Evolutionary conservation across 2,113 vertebrate species (phyloP).

Genomic region (Archocentrus centrarchus): DNA sequence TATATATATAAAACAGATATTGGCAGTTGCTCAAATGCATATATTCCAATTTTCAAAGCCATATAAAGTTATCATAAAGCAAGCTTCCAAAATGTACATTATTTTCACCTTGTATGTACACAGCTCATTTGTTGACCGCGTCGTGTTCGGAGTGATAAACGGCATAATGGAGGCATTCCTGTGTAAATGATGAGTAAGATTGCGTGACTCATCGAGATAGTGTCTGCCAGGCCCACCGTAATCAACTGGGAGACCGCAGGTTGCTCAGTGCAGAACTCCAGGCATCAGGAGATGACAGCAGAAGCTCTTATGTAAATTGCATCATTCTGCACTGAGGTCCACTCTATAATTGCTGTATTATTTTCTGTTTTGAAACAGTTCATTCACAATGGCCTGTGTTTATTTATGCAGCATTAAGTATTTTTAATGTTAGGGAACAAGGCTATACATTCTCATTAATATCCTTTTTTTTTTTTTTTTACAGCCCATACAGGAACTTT

Average conservation of each 20-base stretch:
- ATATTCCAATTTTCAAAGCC: background rate
- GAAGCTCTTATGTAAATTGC: slow-evolving; percentile 41
- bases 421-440: fast-evolving
- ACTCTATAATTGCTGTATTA: slow-evolving; percentile 32
- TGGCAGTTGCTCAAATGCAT: background rate
- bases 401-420: slow-evolving; percentile 8
- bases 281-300: background rate
- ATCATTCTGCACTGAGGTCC: slow-evolving; percentile 11
- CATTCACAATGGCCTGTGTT: background rate
- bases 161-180: slow-evolving; percentile 44
- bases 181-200: slow-evolving; percentile 52
- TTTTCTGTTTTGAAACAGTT: slow-evolving; percentile 15
- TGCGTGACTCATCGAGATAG: slow-evolving; percentile 40
- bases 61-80: background rate
- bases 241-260: slow-evolving; percentile 45
- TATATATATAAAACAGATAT: too few relatives aligned
- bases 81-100: background rate
- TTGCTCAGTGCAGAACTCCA: slow-evolving; percentile 16
- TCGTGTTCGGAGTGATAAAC: slow-evolving; percentile 30
- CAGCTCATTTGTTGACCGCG: slow-evolving; percentile 5
- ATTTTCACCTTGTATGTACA: background rate
- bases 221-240: slow-evolving; percentile 24
- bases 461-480: background rate
- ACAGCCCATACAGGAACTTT: background rate
- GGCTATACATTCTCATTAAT: background rate